Percentiles rank a stretch among this genome's conserved stretches.
Evolutionary conservation across 2,113 vertebrate genomes (phyloP).

Genomic region (Sterrhoptilus dennistouni): DNA sequence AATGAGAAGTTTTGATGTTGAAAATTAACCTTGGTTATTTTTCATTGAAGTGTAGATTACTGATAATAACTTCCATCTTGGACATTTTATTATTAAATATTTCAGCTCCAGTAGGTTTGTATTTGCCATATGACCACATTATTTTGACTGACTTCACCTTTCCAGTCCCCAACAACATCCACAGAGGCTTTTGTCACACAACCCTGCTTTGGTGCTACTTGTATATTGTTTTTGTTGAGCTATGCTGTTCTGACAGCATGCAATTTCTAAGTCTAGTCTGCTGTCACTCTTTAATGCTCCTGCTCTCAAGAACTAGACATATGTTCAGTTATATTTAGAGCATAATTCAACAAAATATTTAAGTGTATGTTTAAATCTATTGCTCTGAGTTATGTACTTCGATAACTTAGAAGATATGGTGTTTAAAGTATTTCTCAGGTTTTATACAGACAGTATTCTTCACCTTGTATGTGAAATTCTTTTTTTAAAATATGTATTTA

Average conservation of each 20-base stretch:
- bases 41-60: neutral
- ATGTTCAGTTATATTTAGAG: neutral
- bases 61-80: neutral
- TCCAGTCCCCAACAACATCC: neutral
- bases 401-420: neutral
- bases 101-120: neutral
- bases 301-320: neutral
- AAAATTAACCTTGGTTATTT: neutral
- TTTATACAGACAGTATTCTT: neutral
- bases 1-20: neutral
- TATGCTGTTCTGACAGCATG: neutral
- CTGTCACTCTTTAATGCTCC: neutral
- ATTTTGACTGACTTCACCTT: neutral
- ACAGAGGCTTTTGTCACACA: neutral
- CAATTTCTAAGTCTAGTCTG: neutral
- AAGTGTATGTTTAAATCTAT: neutral
- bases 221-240: neutral
- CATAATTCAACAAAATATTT: neutral
- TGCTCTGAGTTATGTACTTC: neutral
- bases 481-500: neutral
- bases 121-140: neutral
- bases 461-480: neutral
- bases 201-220: neutral
- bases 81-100: neutral
- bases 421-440: neutral